These are phyloP conservation scores for Lagopus leucura DNA, from an alignment of 2,113 vertebrate species.

Conservation along the genomic window DNA sequence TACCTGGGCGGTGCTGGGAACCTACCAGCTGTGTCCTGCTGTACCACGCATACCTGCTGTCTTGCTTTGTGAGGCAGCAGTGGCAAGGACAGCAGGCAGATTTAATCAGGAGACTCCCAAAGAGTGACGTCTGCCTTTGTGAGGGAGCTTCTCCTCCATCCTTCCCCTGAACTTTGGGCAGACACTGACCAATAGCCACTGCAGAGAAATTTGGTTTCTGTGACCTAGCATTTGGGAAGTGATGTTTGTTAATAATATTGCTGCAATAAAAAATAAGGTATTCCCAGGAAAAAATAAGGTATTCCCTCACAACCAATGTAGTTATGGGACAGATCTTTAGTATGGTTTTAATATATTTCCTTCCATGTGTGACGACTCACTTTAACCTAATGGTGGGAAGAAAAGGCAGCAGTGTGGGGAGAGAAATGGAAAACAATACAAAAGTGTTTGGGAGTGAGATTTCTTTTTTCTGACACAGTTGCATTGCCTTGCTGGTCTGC, in stretches of 20 bases:
- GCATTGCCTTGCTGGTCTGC: background rate
- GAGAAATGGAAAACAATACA: background rate
- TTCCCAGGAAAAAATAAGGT: background rate
- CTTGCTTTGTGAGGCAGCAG: background rate
- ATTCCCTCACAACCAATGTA: background rate
- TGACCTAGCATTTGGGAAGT: background rate
- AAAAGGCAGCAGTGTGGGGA: background rate
- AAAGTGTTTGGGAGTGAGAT: background rate
- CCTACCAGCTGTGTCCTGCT: background rate
- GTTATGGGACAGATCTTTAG: background rate
- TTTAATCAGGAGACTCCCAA: background rate
- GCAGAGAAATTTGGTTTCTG: background rate
- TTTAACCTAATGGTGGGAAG: background rate
- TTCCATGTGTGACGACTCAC: background rate
- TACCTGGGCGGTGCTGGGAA: background rate
- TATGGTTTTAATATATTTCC: background rate
- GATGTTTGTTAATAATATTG: background rate
- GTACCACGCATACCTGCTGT: background rate
- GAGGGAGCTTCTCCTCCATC: background rate
- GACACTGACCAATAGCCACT: background rate
- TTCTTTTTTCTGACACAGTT: background rate
- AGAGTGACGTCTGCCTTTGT: background rate
- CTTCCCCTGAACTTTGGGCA: background rate
- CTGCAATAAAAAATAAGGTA: background rate
- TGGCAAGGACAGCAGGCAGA: background rate